These are phyloP conservation scores for Acestrorhynchus altus DNA, from an alignment of 2,797 vertebrate genomes.

Conservation along the genomic window DNA sequence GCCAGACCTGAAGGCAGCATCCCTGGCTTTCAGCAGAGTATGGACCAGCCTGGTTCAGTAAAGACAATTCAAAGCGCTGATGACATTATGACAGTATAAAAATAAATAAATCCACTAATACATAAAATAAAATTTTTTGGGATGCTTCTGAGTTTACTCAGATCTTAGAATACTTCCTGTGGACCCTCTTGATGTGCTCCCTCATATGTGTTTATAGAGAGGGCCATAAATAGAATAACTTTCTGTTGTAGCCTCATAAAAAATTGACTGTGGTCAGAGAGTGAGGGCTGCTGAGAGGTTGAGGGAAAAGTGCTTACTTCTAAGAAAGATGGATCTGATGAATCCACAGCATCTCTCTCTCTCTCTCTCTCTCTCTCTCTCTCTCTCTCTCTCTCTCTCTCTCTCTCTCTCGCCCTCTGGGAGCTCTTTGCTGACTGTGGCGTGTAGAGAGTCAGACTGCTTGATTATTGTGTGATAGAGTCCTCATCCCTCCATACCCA, in stretches of 20 bases:
- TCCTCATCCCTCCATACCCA: slow-evolving; percentile 12
- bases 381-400: slow-evolving; percentile 25
- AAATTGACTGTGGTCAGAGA: slow-evolving; percentile 36
- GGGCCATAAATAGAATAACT: slow-evolving; percentile 23
- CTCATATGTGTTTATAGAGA: neutral
- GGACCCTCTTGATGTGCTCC: neutral
- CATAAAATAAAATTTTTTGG: too few species aligned
- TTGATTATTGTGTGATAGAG: slow-evolving; percentile 44
- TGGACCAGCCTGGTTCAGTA: too few species aligned
- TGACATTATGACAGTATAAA: too few species aligned
- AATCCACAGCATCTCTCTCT: slow-evolving; percentile 22
- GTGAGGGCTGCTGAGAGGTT: slow-evolving; percentile 11
- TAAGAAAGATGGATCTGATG: slow-evolving; percentile 30
- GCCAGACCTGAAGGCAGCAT: too few species aligned
- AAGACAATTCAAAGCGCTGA: too few species aligned
- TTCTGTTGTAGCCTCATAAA: slow-evolving; percentile 37
- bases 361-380: slow-evolving; percentile 18
- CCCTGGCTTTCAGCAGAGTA: too few species aligned
- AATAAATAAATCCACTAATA: too few species aligned
- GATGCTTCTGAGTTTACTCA: too few species aligned
- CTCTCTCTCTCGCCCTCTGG: neutral
- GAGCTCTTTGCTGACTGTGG: slow-evolving; percentile 12
- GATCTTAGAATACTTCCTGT: neutral
- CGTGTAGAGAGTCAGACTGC: slow-evolving; percentile 26
- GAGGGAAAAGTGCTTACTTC: slow-evolving; percentile 43